Conservation (phyloP, 1,140 invertebrate species). For the Spodoptera litura region DNA sequence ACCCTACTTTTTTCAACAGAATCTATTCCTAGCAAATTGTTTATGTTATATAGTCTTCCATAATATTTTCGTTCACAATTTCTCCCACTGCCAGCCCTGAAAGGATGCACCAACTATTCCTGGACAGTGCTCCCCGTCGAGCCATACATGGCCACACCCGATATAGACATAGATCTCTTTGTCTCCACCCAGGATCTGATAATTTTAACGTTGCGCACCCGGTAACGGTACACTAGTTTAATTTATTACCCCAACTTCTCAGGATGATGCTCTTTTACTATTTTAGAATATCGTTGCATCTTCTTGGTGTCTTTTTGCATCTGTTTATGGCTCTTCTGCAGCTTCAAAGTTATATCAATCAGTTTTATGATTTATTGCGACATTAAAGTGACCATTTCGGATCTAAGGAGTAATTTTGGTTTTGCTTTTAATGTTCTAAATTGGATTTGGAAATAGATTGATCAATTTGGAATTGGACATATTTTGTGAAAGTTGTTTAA, state of each 20-base stretch:
- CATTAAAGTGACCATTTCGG: no score
- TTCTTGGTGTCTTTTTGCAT: not conserved
- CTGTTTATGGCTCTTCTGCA: not conserved
- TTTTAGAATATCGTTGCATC: slow-evolving; percentile 7
- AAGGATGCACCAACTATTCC: slow-evolving; percentile 49
- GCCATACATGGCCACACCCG: slow-evolving; percentile 46
- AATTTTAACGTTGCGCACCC: slow-evolving; percentile 38
- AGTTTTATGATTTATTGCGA: not conserved
- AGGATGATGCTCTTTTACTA: slow-evolving; percentile 14
- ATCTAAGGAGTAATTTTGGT: no score
- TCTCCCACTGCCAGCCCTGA: slow-evolving; percentile 31
- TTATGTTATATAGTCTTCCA: no score
- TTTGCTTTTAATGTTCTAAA: no score
- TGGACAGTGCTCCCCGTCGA: slow-evolving; percentile 25
- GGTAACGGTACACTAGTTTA: slow-evolving; percentile 16
- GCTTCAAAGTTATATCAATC: not conserved
- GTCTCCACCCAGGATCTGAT: slow-evolving; percentile 21
- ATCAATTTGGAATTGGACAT: no score
- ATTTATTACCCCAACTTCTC: not conserved
- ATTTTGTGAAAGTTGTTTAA: no score
- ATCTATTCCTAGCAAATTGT: no score
- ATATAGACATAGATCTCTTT: slow-evolving; percentile 45
- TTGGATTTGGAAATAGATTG: no score
- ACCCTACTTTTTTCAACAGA: no score
- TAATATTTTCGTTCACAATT: not conserved